A percentile compares a stretch with the other conserved stretches of the same genome.
phyloP scores from a whole-genome alignment of 2,113 vertebrate species.

The Epinephelus cyanopodus region DNA sequence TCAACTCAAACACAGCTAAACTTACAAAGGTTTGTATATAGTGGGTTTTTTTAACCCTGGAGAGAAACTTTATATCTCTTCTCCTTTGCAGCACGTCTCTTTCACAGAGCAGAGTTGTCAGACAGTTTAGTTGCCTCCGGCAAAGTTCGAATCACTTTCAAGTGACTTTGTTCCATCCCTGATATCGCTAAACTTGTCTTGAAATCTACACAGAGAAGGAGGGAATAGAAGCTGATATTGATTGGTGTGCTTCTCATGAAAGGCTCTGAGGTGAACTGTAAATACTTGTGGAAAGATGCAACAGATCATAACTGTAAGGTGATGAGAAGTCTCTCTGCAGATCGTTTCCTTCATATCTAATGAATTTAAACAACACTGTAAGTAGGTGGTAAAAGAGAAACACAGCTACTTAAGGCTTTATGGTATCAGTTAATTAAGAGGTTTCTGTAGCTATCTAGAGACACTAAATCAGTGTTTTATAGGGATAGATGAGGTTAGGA shows the following conservation, averaged over 20 bases:
- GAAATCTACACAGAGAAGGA: slow-evolving; percentile 56
- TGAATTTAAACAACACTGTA: slow-evolving; percentile 39
- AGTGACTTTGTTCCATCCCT: slow-evolving; percentile 75
- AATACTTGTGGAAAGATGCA: slow-evolving; percentile 41
- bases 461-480: slow-evolving; percentile 15
- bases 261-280: slow-evolving; percentile 47
- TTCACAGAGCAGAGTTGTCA: slow-evolving; percentile 55
- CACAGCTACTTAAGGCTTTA: slow-evolving; percentile 19
- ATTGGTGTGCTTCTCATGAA: slow-evolving; percentile 61
- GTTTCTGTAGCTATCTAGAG: slow-evolving; percentile 20
- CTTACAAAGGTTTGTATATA: slow-evolving; percentile 3
- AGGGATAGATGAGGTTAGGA: background rate
- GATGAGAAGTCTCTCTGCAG: slow-evolving; percentile 1
- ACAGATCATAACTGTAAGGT: slow-evolving; percentile 27
- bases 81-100: slow-evolving; percentile 40
- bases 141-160: slow-evolving; percentile 79
- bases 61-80: slow-evolving; percentile 41
- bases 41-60: slow-evolving; percentile 21
- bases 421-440: slow-evolving; percentile 36
- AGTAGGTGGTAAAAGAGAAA: slow-evolving; percentile 15
- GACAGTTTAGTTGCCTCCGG: slow-evolving; percentile 66
- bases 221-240: slow-evolving; percentile 56
- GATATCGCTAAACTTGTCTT: slow-evolving; percentile 77
- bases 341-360: slow-evolving; percentile 24
- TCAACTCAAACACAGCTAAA: slow-evolving; percentile 20